phyloP scores from a whole-genome alignment of 2,888 invertebrate genomes.

The Himalopsyche anomala region DNA sequence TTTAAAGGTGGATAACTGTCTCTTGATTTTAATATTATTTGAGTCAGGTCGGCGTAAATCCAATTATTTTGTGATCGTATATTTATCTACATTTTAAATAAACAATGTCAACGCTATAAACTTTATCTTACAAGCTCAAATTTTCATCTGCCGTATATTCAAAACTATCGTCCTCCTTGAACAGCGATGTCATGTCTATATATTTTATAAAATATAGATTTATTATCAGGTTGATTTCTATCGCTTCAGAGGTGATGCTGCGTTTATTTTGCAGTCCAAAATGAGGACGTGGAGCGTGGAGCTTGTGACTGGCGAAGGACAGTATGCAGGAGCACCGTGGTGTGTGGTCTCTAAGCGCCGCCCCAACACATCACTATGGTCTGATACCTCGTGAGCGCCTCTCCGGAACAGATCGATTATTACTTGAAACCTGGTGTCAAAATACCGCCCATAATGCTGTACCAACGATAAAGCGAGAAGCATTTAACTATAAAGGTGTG shows the following conservation, averaged over 20 bases:
- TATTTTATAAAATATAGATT: too few relatives aligned
- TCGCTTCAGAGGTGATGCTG: not conserved
- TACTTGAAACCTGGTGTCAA: constrained; percentile 27
- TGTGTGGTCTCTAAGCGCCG: constrained; percentile 19
- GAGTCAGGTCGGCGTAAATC: too few relatives aligned
- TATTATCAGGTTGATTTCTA: not conserved
- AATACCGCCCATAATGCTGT: constrained; percentile 25
- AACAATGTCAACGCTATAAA: too few relatives aligned
- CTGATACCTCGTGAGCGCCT: constrained; percentile 20
- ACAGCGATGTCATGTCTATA: too few relatives aligned
- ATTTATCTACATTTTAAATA: too few relatives aligned
- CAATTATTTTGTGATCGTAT: too few relatives aligned
- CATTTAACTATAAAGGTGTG: not conserved
- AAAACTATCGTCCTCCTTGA: too few relatives aligned
- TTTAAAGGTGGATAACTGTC: too few relatives aligned
- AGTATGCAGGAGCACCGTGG: not conserved
- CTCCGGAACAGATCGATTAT: constrained; percentile 20
- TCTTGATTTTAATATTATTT: too few relatives aligned
- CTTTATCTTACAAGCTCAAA: too few relatives aligned
- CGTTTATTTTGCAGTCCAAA: not conserved
- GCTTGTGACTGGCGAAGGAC: not conserved
- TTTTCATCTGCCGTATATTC: too few relatives aligned
- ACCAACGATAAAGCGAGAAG: constrained; percentile 6
- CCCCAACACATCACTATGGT: constrained; percentile 22
- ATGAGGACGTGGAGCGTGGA: not conserved